Base-by-base conservation (phyloP, 1,140 invertebrate genomes). In the Trissolcus basalis region DNA sequence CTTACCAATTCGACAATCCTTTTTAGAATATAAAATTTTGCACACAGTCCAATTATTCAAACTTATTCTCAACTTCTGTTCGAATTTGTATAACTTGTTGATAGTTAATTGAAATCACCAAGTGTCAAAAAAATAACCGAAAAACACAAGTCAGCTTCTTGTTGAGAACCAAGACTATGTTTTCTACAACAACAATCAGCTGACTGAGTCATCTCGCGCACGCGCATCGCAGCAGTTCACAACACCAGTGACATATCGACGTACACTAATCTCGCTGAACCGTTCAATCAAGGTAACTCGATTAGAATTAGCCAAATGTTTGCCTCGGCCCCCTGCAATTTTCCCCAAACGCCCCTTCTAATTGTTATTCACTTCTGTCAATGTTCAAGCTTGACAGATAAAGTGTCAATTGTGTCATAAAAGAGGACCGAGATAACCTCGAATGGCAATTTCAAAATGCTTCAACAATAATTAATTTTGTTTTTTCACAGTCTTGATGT, bases 401-500 rank as follows among this genome's bases (percentile, higher is more conserved):
- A 27, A 27, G 19, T 27, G 19, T 27, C 19, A 27, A 27, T n/a
- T n/a, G n/a, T 3, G 19, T 27, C 6, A 3, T 27, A 6, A 27
- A 27, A 27, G 19, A 27, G 19, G 19, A 27, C 19, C 6, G 19
- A 48, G n/a, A 35, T 63, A 54, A 54, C 60, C 49, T 54, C 19
- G 14, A 64, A 48, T 48, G 19, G 6, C 19, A 27, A 27, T 27
- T 27, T 27, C 2, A n/a, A 27, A 27, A 27, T 27, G 6, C 1
- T 27, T 3, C 19, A 27, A 27, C 1, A n/a, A 39, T n/a, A n/a
- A 16, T 61, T 19, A 8, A 13, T 51, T 48, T 72, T 45, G 32
- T 60, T 50, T 65, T 16, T 47, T 72, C 78, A 39, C 44, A 84
- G 82, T 13, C 79, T 85, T 86, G 76, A 89, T 89, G 86, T 82